phyloP scores from a whole-genome alignment of 2,888 invertebrate genomes.

The Apodemia mormo region DNA sequence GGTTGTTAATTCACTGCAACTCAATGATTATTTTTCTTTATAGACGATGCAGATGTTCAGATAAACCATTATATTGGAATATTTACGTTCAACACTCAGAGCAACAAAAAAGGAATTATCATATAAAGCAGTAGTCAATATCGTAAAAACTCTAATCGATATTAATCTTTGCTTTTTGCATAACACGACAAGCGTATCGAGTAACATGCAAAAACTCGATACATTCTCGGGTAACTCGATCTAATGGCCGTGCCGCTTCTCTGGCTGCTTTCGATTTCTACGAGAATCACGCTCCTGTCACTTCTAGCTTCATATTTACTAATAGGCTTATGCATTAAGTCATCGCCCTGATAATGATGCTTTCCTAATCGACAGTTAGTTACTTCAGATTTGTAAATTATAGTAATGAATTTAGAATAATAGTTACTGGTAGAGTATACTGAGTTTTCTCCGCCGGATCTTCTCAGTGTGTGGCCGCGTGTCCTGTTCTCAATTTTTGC shows the following conservation, averaged over 20 bases:
- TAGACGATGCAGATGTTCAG: too few relatives aligned
- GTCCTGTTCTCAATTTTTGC: too few relatives aligned
- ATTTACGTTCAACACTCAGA: background rate
- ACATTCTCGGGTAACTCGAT: constrained; percentile 14
- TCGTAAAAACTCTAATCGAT: background rate
- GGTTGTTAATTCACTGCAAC: too few relatives aligned
- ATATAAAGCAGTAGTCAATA: background rate
- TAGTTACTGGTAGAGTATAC: too few relatives aligned
- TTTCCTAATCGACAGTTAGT: background rate
- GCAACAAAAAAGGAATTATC: background rate
- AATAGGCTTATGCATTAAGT: background rate
- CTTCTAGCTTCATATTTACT: constrained; percentile 28
- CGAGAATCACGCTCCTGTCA: constrained; percentile 30
- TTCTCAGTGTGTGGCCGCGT: too few relatives aligned
- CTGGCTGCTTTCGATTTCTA: constrained; percentile 40
- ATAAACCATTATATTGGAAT: background rate
- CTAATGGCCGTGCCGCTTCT: constrained; percentile 33
- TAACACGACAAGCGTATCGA: constrained; percentile 12
- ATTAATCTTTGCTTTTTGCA: constrained; percentile 5
- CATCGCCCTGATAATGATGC: constrained; percentile 5
- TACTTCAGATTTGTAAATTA: background rate
- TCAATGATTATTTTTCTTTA: too few relatives aligned
- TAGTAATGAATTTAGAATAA: too few relatives aligned
- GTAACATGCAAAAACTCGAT: constrained; percentile 16
- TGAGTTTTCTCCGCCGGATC: too few relatives aligned